Percentiles rank a stretch among this genome's conserved stretches.
Evolutionary conservation across 2,888 invertebrate species (phyloP).

Genomic region (Rotaria sp.): DNA sequence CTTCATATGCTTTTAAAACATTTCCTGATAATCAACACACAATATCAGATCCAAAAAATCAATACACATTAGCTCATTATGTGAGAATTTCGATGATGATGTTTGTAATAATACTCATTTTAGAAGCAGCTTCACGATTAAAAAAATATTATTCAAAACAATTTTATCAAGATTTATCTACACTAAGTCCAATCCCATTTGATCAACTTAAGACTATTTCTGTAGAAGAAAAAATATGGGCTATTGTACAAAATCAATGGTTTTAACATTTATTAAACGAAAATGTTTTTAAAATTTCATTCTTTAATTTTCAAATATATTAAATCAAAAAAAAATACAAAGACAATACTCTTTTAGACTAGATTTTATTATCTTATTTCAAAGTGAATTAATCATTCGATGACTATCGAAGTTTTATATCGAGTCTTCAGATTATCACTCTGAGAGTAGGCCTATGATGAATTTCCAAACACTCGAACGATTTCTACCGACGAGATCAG

Average conservation of each 20-base stretch:
- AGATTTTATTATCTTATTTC: no score
- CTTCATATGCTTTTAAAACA: neutral
- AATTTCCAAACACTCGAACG: no score
- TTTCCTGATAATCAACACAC: neutral
- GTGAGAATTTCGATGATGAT: neutral
- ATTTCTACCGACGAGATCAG: no score
- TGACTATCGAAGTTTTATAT: no score
- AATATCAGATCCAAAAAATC: neutral
- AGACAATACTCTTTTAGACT: no score
- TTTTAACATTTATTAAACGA: no score
- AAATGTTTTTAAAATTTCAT: no score
- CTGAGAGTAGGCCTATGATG: no score
- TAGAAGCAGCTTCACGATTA: neutral
- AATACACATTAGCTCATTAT: neutral
- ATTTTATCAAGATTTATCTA: neutral
- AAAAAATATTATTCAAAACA: neutral
- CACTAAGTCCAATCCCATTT: neutral
- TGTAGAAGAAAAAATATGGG: neutral
- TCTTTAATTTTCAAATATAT: no score
- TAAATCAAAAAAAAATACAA: no score
- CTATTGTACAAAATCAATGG: neutral
- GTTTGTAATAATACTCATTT: neutral
- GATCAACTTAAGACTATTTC: neutral
- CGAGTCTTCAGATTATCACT: no score
- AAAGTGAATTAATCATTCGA: no score